phyloP scores from a whole-genome alignment of 2,113 vertebrate genomes.

The Corythoichthys haematopterus region DNA sequence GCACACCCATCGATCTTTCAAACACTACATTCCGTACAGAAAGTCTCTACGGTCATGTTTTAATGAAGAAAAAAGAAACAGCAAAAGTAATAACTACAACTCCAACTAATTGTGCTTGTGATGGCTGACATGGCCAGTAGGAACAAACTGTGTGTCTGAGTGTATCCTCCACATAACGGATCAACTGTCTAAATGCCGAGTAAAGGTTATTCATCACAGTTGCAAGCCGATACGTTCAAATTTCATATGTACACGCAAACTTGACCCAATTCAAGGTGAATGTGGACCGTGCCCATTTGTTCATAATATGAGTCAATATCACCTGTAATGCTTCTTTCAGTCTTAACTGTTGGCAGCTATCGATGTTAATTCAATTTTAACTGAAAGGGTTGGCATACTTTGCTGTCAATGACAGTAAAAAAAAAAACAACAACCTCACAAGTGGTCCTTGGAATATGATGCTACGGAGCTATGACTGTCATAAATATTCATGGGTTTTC shows the following conservation, averaged over 20 bases:
- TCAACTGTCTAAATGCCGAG: conserved; percentile 73
- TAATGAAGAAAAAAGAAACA: background rate
- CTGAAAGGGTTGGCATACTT: no score
- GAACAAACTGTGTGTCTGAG: conserved; percentile 11
- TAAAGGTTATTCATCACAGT: conserved; percentile 55
- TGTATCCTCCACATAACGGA: conserved; percentile 49
- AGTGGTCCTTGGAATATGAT: no score
- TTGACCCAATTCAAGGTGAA: conserved; percentile 54
- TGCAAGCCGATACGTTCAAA: conserved; percentile 63
- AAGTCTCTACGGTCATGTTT: background rate
- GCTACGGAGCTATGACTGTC: no score
- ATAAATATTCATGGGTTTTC: no score
- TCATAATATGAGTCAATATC: conserved; percentile 12
- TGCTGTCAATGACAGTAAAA: no score
- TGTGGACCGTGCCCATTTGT: conserved; percentile 30
- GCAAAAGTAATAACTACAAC: background rate
- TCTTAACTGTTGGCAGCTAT: no score
- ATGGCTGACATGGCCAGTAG: background rate
- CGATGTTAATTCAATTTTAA: no score
- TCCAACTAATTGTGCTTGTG: background rate
- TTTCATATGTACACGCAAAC: conserved; percentile 44
- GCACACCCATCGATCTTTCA: conserved; percentile 16
- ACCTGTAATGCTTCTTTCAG: conserved; percentile 1
- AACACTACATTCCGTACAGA: background rate
- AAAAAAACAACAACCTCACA: no score